Evolutionary conservation across 2,113 vertebrate genomes (phyloP).

Genomic region (Tichodroma muraria): DNA sequence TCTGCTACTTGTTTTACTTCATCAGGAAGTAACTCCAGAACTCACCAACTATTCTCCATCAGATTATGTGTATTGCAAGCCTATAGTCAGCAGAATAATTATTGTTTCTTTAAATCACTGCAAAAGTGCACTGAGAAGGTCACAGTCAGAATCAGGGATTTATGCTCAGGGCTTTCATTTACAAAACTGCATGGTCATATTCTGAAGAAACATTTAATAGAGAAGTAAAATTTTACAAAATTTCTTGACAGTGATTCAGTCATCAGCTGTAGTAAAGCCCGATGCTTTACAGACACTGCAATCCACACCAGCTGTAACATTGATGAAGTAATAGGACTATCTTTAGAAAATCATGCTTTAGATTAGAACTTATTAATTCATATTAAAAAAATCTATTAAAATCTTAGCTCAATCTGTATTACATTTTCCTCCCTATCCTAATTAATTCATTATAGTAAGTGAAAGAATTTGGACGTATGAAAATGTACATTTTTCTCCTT

Average conservation of each 20-base stretch:
- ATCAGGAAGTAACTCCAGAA: neutral
- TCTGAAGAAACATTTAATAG: neutral
- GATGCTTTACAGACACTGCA: neutral
- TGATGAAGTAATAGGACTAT: neutral
- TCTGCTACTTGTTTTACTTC: neutral
- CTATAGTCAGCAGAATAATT: neutral
- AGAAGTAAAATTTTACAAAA: neutral
- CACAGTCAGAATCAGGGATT: neutral
- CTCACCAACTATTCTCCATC: neutral
- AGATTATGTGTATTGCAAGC: rapidly evolving
- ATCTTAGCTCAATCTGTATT: neutral
- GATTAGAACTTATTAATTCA: neutral
- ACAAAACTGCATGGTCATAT: neutral
- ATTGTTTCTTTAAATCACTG: neutral
- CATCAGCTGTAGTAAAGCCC: neutral
- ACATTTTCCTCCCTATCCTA: neutral
- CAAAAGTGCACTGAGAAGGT: neutral
- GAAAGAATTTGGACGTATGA: neutral
- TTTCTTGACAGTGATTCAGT: neutral
- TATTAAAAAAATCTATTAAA: neutral
- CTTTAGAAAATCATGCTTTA: neutral
- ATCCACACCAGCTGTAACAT: neutral
- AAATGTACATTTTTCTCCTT: neutral
- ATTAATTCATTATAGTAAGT: neutral
- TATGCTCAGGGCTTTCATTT: neutral